Evolutionary conservation across 1,140 invertebrate species (phyloP), one percentile per base, ranked within the genome.

Genomic region (Hylaeus anthracinus): DNA sequence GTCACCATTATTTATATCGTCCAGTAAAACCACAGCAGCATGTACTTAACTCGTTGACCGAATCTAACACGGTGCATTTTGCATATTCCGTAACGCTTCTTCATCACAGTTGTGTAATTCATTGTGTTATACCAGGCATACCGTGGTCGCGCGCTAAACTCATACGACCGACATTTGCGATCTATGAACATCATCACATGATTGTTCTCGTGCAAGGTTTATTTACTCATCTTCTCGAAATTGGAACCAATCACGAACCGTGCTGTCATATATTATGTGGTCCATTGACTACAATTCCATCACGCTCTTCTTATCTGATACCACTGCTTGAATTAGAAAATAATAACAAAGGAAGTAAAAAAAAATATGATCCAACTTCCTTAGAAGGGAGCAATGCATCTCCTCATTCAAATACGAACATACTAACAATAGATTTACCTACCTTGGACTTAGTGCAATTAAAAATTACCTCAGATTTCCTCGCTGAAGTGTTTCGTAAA

Each of bases 1-100:
- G 97, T 86, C 97, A 97, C 93, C 96, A 98, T 92, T 98, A 97
- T 87, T 92, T 97, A 1, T 98, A 97, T 89, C 96, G 97, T 91
- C 95, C 96, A 72, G 93, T 94, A 69, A 94, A 96, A 90, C 95
- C 94, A 45, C 92, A 94, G 10, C 94, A 95, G 74, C 94, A 94
- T 56, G 93, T 94, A 41, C 92, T 94, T 48, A 93, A 95, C 75
- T 92, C 93, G 14, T 85, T 94, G 69, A 95, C 85, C 65, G 92
- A 95, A 67, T 94, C 94, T 45, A 95, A 95, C 39, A 95, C 95
- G 15, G 96, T 98, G 2, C 96, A 97, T 88, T 97, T 97, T 90
- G 97, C 97, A 15, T 97, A 97, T 90, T 97, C 97, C 1, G 95
- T 97, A 12, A 97, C 97, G 0, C 90, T 97, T 66, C 92, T 97